Evolutionary conservation across 2,888 invertebrate genomes (phyloP).

Genomic region (Trachelus stipa): DNA sequence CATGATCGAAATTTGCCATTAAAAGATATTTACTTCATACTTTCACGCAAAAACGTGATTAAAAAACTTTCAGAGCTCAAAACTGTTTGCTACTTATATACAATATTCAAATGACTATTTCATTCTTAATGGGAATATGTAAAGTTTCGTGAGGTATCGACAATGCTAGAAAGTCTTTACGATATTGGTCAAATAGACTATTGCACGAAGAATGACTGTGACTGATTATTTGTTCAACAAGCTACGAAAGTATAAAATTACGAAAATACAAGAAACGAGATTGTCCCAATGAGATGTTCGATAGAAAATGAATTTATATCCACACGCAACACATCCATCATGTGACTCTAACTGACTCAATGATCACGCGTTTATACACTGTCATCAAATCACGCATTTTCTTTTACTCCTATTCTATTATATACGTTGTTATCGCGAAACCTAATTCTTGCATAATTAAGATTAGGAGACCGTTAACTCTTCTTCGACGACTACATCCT

Average conservation of each 20-base stretch:
- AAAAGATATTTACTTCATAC: background rate
- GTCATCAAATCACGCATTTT: conserved; percentile 17
- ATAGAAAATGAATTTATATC: conserved; percentile 30
- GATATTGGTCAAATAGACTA: background rate
- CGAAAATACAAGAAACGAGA: background rate
- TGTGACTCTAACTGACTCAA: conserved; percentile 30
- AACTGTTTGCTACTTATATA: background rate
- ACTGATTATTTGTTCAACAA: background rate
- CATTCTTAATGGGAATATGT: background rate
- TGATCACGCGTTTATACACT: conserved; percentile 33
- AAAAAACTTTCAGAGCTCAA: background rate
- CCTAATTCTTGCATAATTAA: background rate
- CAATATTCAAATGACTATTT: background rate
- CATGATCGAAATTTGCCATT: background rate
- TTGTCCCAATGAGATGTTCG: background rate
- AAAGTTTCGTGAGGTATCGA: background rate
- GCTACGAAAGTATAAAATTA: background rate
- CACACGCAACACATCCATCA: conserved; percentile 33
- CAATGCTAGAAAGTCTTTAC: background rate
- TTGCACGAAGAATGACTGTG: background rate
- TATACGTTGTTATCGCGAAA: conserved; percentile 14
- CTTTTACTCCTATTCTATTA: background rate
- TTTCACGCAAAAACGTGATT: background rate
- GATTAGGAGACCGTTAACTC: conserved; percentile 5
- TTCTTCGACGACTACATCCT: conserved; percentile 44